These are phyloP conservation scores for Peromyscus nudipes DNA, from an alignment of 2,797 vertebrate species.

Conservation along the genomic window DNA sequence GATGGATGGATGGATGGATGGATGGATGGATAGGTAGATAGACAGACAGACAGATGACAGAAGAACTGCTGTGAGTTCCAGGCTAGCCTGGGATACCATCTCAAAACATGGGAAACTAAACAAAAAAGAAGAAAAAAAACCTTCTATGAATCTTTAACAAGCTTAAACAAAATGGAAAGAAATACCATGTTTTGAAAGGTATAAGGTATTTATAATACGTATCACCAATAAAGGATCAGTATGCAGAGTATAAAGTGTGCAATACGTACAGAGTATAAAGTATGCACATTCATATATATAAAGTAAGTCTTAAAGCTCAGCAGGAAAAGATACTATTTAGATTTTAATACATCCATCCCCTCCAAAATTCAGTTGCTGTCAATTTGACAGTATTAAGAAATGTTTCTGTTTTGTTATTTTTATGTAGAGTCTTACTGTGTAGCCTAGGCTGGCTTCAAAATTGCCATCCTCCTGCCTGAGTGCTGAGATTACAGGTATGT, in stretches of 20 bases:
- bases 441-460: neutral
- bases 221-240: neutral
- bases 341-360: neutral
- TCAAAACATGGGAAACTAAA: neutral
- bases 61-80: neutral
- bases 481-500: neutral
- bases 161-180: neutral
- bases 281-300: neutral
- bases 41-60: too few species aligned
- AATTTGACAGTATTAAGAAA: neutral
- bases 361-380: neutral
- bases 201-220: neutral
- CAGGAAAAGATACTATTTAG: neutral
- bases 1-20: too few species aligned
- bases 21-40: too few species aligned
- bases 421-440: neutral
- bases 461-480: neutral
- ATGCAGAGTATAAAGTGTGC: neutral
- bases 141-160: neutral
- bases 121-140: neutral
- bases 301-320: neutral
- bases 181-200: neutral
- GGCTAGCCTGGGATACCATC: neutral
- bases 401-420: neutral
- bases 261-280: neutral